A percentile compares a stretch with the other conserved stretches of the same genome.
Evolutionary conservation across 2,113 vertebrate genomes (phyloP).

Genomic region (Halichoerus grypus): DNA sequence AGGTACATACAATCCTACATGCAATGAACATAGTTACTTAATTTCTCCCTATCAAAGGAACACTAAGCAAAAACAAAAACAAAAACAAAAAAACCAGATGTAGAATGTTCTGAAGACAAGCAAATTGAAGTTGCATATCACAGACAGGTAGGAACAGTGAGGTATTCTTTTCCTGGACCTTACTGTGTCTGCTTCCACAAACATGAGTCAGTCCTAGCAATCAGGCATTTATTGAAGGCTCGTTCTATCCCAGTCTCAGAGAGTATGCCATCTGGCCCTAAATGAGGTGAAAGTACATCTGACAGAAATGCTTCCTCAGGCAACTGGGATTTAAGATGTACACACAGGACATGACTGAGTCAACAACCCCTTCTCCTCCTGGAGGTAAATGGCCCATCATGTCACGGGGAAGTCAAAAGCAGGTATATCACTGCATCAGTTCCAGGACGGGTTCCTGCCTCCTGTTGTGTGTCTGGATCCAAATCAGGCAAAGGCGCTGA

Average conservation of each 20-base stretch:
- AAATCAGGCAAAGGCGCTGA: not conserved
- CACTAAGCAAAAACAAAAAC: not conserved
- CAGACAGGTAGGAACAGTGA: not conserved
- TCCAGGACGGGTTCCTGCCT: not conserved
- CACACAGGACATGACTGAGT: slow-evolving; percentile 18
- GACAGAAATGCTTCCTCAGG: slow-evolving; percentile 40
- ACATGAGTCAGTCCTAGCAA: slow-evolving; percentile 15
- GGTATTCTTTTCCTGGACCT: not conserved
- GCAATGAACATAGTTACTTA: not conserved
- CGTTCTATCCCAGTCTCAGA: not conserved
- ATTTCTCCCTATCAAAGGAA: slow-evolving; percentile 4
- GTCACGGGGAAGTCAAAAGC: not conserved
- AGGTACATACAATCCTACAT: not conserved
- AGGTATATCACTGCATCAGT: not conserved
- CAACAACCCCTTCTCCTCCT: slow-evolving; percentile 31
- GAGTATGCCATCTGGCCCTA: slow-evolving; percentile 27
- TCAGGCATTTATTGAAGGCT: slow-evolving; percentile 52
- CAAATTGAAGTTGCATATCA: not conserved
- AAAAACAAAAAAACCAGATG: not conserved
- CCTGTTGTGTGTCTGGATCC: not conserved
- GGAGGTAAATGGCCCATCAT: not conserved
- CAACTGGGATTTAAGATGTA: not conserved
- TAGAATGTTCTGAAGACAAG: slow-evolving; percentile 38
- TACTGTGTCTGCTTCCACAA: not conserved
- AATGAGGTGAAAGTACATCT: slow-evolving; percentile 43